These are phyloP conservation scores for Hyposmocoma kahamanoa DNA, from an alignment of 1,140 invertebrate genomes.

Conservation along the genomic window DNA sequence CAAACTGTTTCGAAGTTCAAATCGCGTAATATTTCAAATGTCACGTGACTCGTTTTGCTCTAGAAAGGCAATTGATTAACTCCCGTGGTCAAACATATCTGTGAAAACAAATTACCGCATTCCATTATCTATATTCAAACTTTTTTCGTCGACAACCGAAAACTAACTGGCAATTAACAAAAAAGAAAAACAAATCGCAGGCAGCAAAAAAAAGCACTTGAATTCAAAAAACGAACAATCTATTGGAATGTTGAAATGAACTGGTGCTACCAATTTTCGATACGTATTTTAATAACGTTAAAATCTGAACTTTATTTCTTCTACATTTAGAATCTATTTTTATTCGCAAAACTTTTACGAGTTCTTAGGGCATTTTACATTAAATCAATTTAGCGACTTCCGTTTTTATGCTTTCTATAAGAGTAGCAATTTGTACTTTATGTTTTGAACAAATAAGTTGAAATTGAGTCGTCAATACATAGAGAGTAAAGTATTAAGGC, in stretches of 20 bases:
- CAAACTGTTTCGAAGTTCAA: no score
- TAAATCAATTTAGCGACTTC: constrained; percentile 40
- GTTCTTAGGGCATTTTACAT: constrained; percentile 12
- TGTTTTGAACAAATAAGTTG: neutral
- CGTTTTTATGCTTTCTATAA: no score
- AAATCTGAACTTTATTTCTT: constrained; percentile 29
- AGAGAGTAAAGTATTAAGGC: neutral
- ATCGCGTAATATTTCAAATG: no score
- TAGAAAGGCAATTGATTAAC: no score
- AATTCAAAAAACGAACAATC: constrained; percentile 57
- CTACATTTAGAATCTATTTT: constrained; percentile 34
- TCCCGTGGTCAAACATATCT: no score
- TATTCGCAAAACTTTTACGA: neutral
- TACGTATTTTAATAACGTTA: constrained; percentile 35
- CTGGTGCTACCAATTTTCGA: constrained; percentile 63
- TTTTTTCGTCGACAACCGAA: neutral
- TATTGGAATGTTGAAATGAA: constrained; percentile 60
- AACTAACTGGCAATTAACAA: constrained; percentile 26
- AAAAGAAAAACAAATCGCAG: constrained; percentile 51
- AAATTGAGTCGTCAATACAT: neutral
- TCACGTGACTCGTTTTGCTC: no score
- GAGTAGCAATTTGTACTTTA: neutral
- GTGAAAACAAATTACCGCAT: no score
- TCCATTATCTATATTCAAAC: neutral
- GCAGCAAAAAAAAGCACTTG: constrained; percentile 58